A percentile compares a stretch with the other conserved stretches of the same genome.
These are phyloP conservation scores for Emmelina monodactyla DNA, from an alignment of 2,888 invertebrate species.

Conservation along the genomic window DNA sequence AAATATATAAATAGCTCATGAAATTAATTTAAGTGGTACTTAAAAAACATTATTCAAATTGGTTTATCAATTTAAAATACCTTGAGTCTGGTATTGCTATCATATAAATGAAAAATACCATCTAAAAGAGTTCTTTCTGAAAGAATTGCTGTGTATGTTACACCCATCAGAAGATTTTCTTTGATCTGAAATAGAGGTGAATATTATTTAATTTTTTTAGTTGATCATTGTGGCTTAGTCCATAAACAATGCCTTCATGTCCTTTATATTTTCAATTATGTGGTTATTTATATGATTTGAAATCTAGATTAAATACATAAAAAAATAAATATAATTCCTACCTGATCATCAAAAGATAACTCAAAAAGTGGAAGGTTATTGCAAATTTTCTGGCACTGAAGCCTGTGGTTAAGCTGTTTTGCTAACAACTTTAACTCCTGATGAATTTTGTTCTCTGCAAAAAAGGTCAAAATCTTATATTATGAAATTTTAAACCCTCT, in stretches of 20 bases:
- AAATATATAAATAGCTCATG: slow-evolving; percentile 24
- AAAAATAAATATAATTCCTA: slow-evolving; percentile 16
- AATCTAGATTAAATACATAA: neutral
- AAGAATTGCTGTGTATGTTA: slow-evolving; percentile 78
- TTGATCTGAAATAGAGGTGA: slow-evolving; percentile 38
- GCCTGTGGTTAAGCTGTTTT: slow-evolving; percentile 27
- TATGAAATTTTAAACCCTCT: no score
- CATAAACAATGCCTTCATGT: no score
- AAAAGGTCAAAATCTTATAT: no score
- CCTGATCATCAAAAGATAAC: slow-evolving; percentile 31
- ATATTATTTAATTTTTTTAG: no score
- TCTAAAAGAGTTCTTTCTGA: slow-evolving; percentile 71
- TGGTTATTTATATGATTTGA: no score
- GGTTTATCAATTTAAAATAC: slow-evolving; percentile 34
- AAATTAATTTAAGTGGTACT: neutral
- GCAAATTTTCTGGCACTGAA: slow-evolving; percentile 32
- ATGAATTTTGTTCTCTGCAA: slow-evolving; percentile 18
- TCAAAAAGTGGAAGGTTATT: slow-evolving; percentile 36
- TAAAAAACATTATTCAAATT: neutral
- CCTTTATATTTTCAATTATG: no score
- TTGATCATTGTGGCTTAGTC: no score
- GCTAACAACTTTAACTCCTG: slow-evolving; percentile 37
- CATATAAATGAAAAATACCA: slow-evolving; percentile 73
- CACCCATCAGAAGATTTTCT: slow-evolving; percentile 62
- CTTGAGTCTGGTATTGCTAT: slow-evolving; percentile 72